These are phyloP conservation scores for Gambusia yucatana DNA, from an alignment of 2,797 vertebrate species.

Conservation along the genomic window DNA sequence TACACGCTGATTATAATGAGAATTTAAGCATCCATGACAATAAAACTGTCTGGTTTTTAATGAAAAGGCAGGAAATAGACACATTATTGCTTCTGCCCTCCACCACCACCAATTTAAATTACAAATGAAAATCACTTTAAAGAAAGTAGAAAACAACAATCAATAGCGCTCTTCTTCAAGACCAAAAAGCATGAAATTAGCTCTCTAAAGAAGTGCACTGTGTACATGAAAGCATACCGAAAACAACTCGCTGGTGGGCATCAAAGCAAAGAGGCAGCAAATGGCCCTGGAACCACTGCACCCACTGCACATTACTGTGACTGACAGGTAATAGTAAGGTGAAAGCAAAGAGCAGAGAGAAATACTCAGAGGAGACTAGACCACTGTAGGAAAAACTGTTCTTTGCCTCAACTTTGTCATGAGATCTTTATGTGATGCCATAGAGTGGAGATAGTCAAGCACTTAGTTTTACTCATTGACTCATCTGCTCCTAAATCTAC, in stretches of 20 bases:
- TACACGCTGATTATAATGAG: conserved; percentile 50
- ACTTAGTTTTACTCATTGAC: not conserved
- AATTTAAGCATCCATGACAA: conserved; percentile 61
- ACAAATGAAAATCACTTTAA: conserved; percentile 65
- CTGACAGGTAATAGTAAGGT: conserved; percentile 68
- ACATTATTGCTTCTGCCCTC: conserved; percentile 1
- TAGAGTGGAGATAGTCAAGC: not conserved
- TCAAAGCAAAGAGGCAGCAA: conserved; percentile 74
- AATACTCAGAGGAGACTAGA: conserved; percentile 33
- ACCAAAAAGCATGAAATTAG: conserved; percentile 81
- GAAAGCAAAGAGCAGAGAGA: conserved; percentile 49
- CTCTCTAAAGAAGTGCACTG: conserved; percentile 48
- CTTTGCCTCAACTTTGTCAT: conserved; percentile 37
- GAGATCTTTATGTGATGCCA: conserved; percentile 20
- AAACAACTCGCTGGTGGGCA: conserved; percentile 57
- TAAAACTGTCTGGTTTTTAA: conserved; percentile 42
- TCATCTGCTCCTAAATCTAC: not conserved
- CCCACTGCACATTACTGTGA: conserved; percentile 60
- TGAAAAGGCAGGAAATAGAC: conserved; percentile 30
- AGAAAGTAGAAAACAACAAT: conserved; percentile 71
- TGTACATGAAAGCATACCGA: conserved; percentile 45
- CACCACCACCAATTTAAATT: conserved; percentile 28
- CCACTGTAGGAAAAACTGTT: conserved; percentile 27
- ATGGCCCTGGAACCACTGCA: conserved; percentile 57
- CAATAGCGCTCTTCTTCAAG: conserved; percentile 68